Conservation (phyloP, 2,888 invertebrate genomes). For the Tenthredo amoena region DNA sequence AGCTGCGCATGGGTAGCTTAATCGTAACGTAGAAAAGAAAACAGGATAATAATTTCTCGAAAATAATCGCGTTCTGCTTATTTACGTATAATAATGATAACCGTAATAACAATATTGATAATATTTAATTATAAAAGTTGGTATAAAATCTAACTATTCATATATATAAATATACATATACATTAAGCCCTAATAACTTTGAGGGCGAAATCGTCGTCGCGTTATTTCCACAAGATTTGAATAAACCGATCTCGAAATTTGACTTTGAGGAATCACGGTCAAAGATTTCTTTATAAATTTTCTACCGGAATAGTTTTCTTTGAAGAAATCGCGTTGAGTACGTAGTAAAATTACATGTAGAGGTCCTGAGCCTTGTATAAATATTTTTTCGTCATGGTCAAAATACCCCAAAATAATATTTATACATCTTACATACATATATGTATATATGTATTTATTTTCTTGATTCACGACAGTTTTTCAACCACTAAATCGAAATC, state of each 20-base stretch:
- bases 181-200: not conserved
- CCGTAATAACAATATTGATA: not conserved
- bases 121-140: not conserved
- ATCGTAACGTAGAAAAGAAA: not conserved
- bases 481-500: slow-evolving; percentile 70
- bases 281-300: not conserved
- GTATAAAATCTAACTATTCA: not conserved
- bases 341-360: not conserved
- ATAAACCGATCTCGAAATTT: not conserved
- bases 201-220: not conserved
- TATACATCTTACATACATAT: not conserved
- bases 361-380: not conserved
- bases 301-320: not conserved
- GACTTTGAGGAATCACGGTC: not conserved
- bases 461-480: slow-evolving; percentile 55
- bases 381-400: too few relatives aligned
- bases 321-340: not conserved
- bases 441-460: not conserved
- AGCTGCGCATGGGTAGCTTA: not conserved
- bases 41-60: not conserved
- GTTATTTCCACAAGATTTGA: not conserved
- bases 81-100: not conserved
- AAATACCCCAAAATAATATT: not conserved
- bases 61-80: not conserved
- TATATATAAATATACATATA: not conserved